A percentile compares a stretch with the other conserved stretches of the same genome.
phyloP scores from a whole-genome alignment of 2,113 vertebrate genomes.

The Sylvietta virens region DNA sequence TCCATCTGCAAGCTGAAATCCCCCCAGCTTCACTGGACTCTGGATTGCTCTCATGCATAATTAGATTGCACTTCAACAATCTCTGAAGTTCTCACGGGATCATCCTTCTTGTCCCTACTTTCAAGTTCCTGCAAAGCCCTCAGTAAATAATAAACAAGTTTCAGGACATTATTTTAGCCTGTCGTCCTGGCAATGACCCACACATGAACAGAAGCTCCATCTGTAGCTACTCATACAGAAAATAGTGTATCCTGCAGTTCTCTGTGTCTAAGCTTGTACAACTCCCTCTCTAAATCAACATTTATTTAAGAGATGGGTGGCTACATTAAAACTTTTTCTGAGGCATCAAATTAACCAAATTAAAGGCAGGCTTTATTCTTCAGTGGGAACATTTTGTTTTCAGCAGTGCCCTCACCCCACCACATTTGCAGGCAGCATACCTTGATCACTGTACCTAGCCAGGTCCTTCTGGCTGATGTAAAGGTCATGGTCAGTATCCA shows the following conservation, averaged over 20 bases:
- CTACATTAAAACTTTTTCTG: not conserved
- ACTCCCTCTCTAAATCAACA: not conserved
- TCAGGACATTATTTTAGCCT: not conserved
- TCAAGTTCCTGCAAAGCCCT: not conserved
- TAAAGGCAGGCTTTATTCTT: not conserved
- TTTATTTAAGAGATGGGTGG: not conserved
- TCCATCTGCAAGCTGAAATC: not conserved
- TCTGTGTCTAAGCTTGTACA: not conserved
- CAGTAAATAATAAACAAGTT: not conserved
- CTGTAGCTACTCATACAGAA: not conserved
- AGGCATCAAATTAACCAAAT: not conserved
- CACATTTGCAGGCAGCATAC: slow-evolving; percentile 66
- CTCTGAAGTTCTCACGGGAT: not conserved
- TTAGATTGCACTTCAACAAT: not conserved
- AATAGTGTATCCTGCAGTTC: not conserved
- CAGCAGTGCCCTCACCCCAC: not conserved
- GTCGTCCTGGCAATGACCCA: not conserved
- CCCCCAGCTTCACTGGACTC: not conserved
- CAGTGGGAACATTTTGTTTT: not conserved
- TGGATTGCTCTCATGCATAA: not conserved
- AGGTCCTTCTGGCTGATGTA: slow-evolving; percentile 95
- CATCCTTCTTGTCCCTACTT: not conserved
- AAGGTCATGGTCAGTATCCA: slow-evolving; percentile 97
- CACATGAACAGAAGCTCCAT: not conserved
- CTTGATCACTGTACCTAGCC: slow-evolving; percentile 92